phyloP scores from a whole-genome alignment of 2,797 vertebrate genomes.

The Nothura maculosa region DNA sequence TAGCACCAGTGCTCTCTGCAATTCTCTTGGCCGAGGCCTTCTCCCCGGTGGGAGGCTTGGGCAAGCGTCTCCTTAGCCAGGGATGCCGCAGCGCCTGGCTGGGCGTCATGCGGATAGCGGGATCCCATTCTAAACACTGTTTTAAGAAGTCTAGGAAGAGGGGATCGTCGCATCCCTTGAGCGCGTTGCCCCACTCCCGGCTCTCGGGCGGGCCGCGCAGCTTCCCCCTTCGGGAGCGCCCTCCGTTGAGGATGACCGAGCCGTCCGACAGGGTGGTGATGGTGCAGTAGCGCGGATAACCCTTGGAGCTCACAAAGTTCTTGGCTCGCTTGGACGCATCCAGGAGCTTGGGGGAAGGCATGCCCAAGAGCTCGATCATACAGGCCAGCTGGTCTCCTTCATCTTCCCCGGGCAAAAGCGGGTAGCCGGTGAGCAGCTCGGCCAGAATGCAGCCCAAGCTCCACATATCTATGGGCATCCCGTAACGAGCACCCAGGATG shows the following conservation, averaged over 20 bases:
- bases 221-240: conserved; percentile 95
- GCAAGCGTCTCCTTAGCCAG: conserved; percentile 95
- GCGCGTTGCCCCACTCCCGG: conserved; percentile 92
- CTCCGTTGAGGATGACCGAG: conserved; percentile 90
- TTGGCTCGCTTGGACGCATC: conserved; percentile 96
- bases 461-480: conserved; percentile 99
- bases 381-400: conserved; percentile 98
- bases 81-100: conserved; percentile 94
- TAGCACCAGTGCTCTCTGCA: conserved; percentile 89
- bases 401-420: conserved; percentile 96
- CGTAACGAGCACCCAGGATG: conserved; percentile 96
- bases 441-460: conserved; percentile 98
- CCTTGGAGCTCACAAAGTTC: conserved; percentile 98
- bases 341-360: conserved; percentile 95
- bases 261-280: conserved; percentile 93
- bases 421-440: conserved; percentile 96
- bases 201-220: conserved; percentile 92
- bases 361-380: conserved; percentile 96
- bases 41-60: conserved; percentile 92
- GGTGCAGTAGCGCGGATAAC: conserved; percentile 96
- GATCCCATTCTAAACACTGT: conserved; percentile 99
- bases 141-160: conserved; percentile 98
- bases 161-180: conserved; percentile 96
- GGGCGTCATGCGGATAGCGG: conserved; percentile 92
- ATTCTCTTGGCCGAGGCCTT: conserved; percentile 90